Evolutionary conservation across 1,140 invertebrate species (phyloP), one percentile per base, ranked within the genome.

Genomic region (Hydropsyche tenuis): DNA sequence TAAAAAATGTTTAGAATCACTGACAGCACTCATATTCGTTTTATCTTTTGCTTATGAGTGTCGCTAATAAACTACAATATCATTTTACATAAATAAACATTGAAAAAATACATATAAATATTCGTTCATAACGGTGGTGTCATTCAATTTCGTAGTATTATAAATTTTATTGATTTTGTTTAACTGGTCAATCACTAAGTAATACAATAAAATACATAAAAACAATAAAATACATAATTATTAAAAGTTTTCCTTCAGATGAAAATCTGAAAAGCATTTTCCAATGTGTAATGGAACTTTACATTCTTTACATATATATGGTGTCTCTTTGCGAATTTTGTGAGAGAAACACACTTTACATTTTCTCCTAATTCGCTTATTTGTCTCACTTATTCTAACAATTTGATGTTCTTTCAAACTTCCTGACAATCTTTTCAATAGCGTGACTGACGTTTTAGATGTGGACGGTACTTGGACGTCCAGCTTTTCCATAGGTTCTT

Each of bases 341-440:
- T 64, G n/a, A n/a, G n/a, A n/a, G 1, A 18, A 9, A 42, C 62
- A 64, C 12, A 64, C 62, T n/a, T 42, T 27, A 16, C 62, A 64
- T 14, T 42, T 42, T 42, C 62, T 64, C 37, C 62, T 27, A 1
- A 64, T 11, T 3, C 18, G 23, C 25, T 64, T 64, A n/a, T 42
- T 64, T 5, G 6, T 30, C 3, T 11, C 3, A 6, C 20, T 27
- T 12, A 73, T 68, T 69, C 64, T 68, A 27, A 30, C 65, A 1
- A 73, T 27, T 43, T 30, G 65, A 45, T 73, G 72, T 20, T 66
- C 2, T 60, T 60, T 53, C 18, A 73, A 43, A 25, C 66, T 62
- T 66, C 53, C 66, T 20, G 72, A 73, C 30, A 73, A 73, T 60
- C 72, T 73, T 69, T 66, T 37, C 27, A 51, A 22, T 43, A 12